Evolutionary conservation across 2,888 invertebrate genomes (phyloP), one percentile per base, ranked within the genome.

Genomic region (Phaonia tiefii): DNA sequence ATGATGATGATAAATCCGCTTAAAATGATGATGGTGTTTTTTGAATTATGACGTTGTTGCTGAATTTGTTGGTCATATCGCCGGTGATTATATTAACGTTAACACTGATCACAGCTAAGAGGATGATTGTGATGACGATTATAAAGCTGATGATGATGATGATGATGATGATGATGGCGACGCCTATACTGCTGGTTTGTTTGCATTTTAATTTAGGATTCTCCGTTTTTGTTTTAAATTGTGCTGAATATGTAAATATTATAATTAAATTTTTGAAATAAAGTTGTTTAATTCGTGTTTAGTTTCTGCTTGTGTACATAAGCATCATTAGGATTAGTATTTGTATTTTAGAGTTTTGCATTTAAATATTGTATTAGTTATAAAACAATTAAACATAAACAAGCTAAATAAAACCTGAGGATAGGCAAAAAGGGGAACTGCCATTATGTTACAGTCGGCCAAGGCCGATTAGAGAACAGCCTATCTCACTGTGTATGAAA

Each of bases 201-300:
- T 63, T 63, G 63, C 63, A 63, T 63, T 63, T 60, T 37, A 31
- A n/a, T 37, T 58, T 56, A 13, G 15, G 17, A 8, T 60, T 37
- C 39, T 39, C 13, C 11, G 17, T 20, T 20, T 10, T 10, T 39
- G 37, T 15, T 56, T 60, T 3, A 42, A 63, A 63, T 63, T 63
- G 42, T 63, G 63, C 37, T 26, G 13, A 63, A 63, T 63, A 63
- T 63, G 63, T 42, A 63, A 63, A 63, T 63, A 63, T 17, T 63
- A 22, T 63, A 54, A 42, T 63, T 39, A n/a, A 22, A 20, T 42
- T 10, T 15, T 63, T 22, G 1, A 42, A 63, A 42, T 42, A 63
- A 42, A 63, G 42, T 42, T 42, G 42, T 42, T 60, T 60, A 11
- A 60, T 39, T 60, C 39, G 10, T 22, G 44, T 67, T 13, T 67